These are phyloP conservation scores for Dolichotis patagonum DNA, from an alignment of 2,113 vertebrate genomes.

Conservation along the genomic window DNA sequence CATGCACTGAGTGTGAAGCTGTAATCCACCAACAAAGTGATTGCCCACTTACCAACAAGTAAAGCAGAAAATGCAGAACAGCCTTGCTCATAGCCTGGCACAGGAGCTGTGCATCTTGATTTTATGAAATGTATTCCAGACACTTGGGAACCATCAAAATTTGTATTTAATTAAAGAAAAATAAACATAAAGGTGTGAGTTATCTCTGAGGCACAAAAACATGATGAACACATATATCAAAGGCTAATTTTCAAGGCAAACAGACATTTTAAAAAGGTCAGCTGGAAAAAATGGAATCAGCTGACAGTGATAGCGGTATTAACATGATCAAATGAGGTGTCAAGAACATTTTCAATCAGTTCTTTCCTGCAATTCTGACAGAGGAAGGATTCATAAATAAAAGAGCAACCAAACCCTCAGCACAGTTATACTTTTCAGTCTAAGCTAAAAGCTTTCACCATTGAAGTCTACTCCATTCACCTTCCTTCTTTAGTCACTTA, in stretches of 20 bases:
- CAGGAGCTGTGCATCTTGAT: background rate
- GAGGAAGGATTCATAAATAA: background rate
- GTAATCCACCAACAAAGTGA: background rate
- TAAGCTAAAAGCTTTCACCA: background rate
- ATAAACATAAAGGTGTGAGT: slow-evolving; percentile 23
- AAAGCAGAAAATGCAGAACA: background rate
- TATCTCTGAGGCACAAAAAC: slow-evolving; percentile 53
- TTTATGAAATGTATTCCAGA: slow-evolving; percentile 60
- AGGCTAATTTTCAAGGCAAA: slow-evolving; percentile 25
- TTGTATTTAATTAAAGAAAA: slow-evolving; percentile 64
- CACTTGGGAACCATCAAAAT: slow-evolving; percentile 47
- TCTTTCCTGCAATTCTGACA: background rate
- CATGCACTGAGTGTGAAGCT: background rate
- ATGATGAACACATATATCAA: slow-evolving; percentile 1
- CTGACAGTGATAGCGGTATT: background rate
- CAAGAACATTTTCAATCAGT: background rate
- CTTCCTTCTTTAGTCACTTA: background rate
- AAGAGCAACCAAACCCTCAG: background rate
- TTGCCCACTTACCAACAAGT: background rate
- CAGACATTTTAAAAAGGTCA: slow-evolving; percentile 55
- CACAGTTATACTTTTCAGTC: background rate
- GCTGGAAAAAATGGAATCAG: background rate
- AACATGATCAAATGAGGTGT: background rate
- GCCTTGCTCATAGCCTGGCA: background rate
- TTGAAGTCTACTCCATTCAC: background rate